Evolutionary conservation across 64 coral and sea anemone species (phyloP).

Genomic region (Platygyra sinensis): DNA sequence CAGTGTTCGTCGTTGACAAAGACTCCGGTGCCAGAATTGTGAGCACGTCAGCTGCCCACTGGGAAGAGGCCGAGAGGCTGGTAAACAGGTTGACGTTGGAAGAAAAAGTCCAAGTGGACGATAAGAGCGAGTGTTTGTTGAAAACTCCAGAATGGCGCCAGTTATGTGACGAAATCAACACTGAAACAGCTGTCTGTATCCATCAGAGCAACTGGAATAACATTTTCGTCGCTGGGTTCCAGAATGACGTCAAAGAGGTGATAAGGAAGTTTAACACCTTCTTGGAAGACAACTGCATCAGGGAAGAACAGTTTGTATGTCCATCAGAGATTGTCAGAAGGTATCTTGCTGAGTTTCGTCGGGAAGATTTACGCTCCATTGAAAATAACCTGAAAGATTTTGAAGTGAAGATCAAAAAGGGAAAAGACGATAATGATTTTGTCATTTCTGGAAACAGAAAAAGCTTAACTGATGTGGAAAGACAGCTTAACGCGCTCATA

Average conservation of each 20-base stretch:
- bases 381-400: conserved; percentile 7
- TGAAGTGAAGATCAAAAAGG: conserved; percentile 25
- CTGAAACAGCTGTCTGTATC: conserved; percentile 2
- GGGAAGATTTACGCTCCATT: conserved; percentile 23
- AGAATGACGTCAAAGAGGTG: conserved; percentile 35
- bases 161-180: conserved; percentile 22
- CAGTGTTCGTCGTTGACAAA: conserved; percentile 45
- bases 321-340: neutral
- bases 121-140: conserved; percentile 30
- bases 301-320: conserved; percentile 11
- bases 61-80: conserved; percentile 31
- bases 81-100: conserved; percentile 47
- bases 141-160: conserved; percentile 43
- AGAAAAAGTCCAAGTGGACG: conserved; percentile 58
- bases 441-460: conserved; percentile 36
- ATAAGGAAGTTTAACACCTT: conserved; percentile 18
- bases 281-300: conserved; percentile 35
- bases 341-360: conserved; percentile 31
- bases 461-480: neutral
- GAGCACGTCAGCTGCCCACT: conserved; percentile 41
- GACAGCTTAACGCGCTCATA: neutral
- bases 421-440: conserved; percentile 7
- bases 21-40: conserved; percentile 3
- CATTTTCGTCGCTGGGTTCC: conserved; percentile 53
- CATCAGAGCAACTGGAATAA: conserved; percentile 26